Evolutionary conservation across 2,888 invertebrate genomes (phyloP), one percentile per base, ranked within the genome.

Genomic region (Mimas tiliae): DNA sequence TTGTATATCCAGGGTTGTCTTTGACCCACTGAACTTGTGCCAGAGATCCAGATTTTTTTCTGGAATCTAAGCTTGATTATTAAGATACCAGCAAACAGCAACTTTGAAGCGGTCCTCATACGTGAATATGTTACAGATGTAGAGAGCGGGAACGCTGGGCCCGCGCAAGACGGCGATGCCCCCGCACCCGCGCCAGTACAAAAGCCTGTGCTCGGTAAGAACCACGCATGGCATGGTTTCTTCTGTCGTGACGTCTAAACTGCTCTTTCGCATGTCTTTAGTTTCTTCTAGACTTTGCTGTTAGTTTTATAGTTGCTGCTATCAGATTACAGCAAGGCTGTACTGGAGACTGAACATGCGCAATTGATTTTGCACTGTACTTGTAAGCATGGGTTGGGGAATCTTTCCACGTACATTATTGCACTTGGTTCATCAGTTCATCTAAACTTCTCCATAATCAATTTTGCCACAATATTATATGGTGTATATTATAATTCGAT

Each of bases 91-190:
- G 21, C 14, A 19, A 42, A 16, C 9, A 58, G 47, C n/a, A 64
- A n/a, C 16, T 11, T 14, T 6, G 62, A 21, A 33, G 33, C 27
- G 27, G 34, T 52, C 45, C 27, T 21, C 52, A 63, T 47, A 7
- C 9, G 16, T 48, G 16, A 33, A 12, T 63, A 33, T 66, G 53
- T 91, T 91, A 65, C 91, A 91, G 91, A 91, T 89, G 77, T 90
- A 87, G 90, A 90, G 74, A 70, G 74, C 77, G 86, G 85, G 69
- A 81, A 79, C 69, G 76, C 77, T 48, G 79, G 71, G 68, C 62
- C 77, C 65, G 74, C 79, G 52, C 58, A 63, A 34, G 82, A 83
- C 69, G 79, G 76, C 69, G 82, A 75, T 55, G 77, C 77, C 34
- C 78, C 77, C 62, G 69, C 76, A 6, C 58, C 42, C 51, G 65